Percentiles rank a stretch among this genome's conserved stretches.
Evolutionary conservation across 2,888 invertebrate species (phyloP).

Genomic region (Nomada ferruginata): DNA sequence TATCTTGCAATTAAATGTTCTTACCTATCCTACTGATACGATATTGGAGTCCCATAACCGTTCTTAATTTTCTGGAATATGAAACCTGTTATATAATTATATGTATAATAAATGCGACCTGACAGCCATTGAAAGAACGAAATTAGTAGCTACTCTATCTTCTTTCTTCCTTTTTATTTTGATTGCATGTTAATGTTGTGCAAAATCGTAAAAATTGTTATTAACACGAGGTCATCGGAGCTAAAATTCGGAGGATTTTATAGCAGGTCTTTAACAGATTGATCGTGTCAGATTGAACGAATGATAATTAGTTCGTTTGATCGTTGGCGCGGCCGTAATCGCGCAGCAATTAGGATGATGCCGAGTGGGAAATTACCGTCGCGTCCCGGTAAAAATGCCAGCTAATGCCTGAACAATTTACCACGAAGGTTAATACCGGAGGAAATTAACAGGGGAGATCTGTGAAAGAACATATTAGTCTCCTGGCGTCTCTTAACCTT

Average conservation of each 20-base stretch:
- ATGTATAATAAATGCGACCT: too few relatives aligned
- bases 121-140: too few relatives aligned
- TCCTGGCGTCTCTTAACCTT: conserved; percentile 33
- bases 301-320: conserved; percentile 46
- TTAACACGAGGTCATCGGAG: not conserved
- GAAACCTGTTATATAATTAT: too few relatives aligned
- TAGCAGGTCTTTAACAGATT: conserved; percentile 20
- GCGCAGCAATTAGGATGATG: conserved; percentile 42
- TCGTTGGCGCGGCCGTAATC: conserved; percentile 33
- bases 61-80: too few relatives aligned
- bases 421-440: conserved; percentile 30
- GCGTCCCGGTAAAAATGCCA: conserved; percentile 30
- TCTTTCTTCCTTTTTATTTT: too few relatives aligned
- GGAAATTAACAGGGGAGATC: conserved; percentile 31
- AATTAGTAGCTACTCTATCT: too few relatives aligned
- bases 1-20: too few relatives aligned
- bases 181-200: too few relatives aligned
- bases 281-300: conserved; percentile 41
- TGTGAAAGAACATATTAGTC: conserved; percentile 25
- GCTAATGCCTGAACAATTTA: conserved; percentile 49
- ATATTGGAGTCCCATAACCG: too few relatives aligned
- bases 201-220: not conserved
- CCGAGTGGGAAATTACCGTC: conserved; percentile 40
- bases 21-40: too few relatives aligned
- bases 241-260: conserved; percentile 14